Evolutionary conservation across 37 sponge, comb jelly and placozoan genomes (phyloP).

Genomic region (Mnemiopsis leidyi): DNA sequence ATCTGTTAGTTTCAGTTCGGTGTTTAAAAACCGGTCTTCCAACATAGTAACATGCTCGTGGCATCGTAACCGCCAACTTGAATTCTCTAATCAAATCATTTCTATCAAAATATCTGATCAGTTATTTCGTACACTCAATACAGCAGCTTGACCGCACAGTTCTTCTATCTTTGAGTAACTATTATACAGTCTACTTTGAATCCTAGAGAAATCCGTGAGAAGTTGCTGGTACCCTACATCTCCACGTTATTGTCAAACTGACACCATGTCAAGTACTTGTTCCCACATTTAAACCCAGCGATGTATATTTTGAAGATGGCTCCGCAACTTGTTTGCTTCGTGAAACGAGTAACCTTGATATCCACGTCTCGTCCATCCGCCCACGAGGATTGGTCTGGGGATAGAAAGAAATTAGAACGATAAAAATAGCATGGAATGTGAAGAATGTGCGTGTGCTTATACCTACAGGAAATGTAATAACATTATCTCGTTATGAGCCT

Average conservation of each 20-base stretch:
- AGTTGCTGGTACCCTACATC: not conserved
- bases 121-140: too few relatives aligned
- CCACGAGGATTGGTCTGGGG: not conserved
- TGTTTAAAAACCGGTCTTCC: too few relatives aligned
- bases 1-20: too few relatives aligned
- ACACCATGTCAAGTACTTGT: constrained; percentile 14
- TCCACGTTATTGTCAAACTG: not conserved
- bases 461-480: not conserved
- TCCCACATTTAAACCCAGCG: constrained; percentile 52
- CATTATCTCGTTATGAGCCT: too few relatives aligned
- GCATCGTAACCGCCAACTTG: too few relatives aligned
- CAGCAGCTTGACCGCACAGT: too few relatives aligned
- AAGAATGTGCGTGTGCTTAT: not conserved
- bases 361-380: not conserved
- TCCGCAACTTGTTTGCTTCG: not conserved
- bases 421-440: not conserved
- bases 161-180: too few relatives aligned
- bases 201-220: not conserved
- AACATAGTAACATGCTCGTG: too few relatives aligned
- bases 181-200: not conserved
- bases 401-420: not conserved
- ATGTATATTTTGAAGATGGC: constrained; percentile 30
- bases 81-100: too few relatives aligned
- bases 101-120: too few relatives aligned
- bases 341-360: not conserved